Base-by-base conservation (phyloP, 2,888 invertebrate genomes). In the Dicranocentrus wangi region DNA sequence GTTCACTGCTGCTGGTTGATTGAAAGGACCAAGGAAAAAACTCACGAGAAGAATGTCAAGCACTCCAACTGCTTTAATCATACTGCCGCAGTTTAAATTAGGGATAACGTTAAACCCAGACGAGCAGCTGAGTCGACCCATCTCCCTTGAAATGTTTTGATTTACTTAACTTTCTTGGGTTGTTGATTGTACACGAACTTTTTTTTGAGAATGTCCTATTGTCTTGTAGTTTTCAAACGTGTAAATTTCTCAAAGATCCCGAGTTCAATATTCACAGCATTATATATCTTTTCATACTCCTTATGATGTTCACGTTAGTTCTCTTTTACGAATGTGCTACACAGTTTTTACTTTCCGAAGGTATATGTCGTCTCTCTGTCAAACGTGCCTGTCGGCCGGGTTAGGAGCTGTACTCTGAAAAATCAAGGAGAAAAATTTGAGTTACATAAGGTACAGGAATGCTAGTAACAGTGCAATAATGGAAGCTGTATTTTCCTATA, bases 1-100 rank as follows among this genome's bases (percentile, higher is more conserved):
- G 75, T 75, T 75, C 42, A 66, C 68, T 39, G 0, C 58, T 42
- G 42, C 58, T 28, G 58, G 58, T 76, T 66, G 76, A 76, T 43
- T 76, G 60, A 76, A 68, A 21, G 58, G 43, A 19, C 23, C 17
- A 21, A 43, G 13, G 42, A 66, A 27, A 25, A 76, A 28, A 47
- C 43, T 68, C 58, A 68, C 39, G 19, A 42, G 17, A 68, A 76
- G 68, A 76, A 60, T 76, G 76, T 58, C 42, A 68, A 60, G 42
- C 23, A 76, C 68, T 66, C 68, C 60, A 43, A 58, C 25, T 60
- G 43, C 55, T 60, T 66, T 68, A 47, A 66, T 27, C 75, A 53
- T 68, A 13, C 21, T 76, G 15, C 58, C 55, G 55, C 69, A 32
- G 32, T 69, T 69, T 28, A 68, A 51, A 68, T 68, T 23, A 51